Conservation (phyloP, 37 sponge, comb jelly and placozoan genomes). For the Cliona cf. orientalis region DNA sequence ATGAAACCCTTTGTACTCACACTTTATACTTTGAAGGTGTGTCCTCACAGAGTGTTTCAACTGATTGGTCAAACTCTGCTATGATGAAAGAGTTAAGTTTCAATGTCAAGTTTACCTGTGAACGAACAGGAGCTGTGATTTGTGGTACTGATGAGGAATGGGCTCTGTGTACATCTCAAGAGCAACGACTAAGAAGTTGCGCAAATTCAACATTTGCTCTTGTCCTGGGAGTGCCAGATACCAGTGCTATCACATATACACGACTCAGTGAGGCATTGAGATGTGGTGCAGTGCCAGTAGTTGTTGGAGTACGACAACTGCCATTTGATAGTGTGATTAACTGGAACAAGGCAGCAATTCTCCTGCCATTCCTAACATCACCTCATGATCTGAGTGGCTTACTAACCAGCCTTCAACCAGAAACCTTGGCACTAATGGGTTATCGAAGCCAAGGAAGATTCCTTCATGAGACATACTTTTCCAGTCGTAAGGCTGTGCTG, state of each 20-base stretch:
- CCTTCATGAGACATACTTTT: no score
- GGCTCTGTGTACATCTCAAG: conserved; percentile 47
- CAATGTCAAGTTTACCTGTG: neutral
- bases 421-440: no score
- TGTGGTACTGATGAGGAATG: conserved; percentile 34
- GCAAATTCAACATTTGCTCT: conserved; percentile 64
- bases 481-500: no score
- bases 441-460: no score
- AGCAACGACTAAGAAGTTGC: neutral
- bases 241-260: neutral
- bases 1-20: neutral
- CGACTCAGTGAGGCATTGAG: conserved; percentile 61
- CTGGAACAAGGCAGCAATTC: conserved; percentile 57
- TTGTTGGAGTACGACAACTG: conserved; percentile 43
- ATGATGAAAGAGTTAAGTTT: neutral
- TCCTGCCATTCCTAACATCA: neutral
- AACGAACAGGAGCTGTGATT: neutral
- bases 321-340: conserved; percentile 70
- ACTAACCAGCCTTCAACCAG: no score
- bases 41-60: neutral
- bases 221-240: neutral
- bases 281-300: conserved; percentile 70
- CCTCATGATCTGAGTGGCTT: no score
- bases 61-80: neutral
- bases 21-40: neutral